Evolutionary conservation across 2,113 vertebrate species (phyloP).

Genomic region (Cyprinodon tularosa): DNA sequence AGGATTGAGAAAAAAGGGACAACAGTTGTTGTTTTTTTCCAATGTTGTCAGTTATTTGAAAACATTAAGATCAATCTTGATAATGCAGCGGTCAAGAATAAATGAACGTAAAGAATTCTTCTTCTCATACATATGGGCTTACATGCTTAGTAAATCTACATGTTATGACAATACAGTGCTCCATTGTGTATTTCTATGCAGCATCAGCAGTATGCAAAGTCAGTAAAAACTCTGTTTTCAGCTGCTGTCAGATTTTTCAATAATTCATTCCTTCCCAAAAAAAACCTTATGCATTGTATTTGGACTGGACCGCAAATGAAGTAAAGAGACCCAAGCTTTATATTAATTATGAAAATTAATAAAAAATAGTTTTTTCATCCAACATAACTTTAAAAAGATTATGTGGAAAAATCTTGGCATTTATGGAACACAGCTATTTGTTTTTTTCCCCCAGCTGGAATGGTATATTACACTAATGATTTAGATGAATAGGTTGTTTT

Average conservation of each 20-base stretch:
- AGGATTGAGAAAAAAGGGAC: background rate
- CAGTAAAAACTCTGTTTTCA: slow-evolving; percentile 20
- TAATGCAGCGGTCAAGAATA: slow-evolving; percentile 10
- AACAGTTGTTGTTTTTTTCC: background rate
- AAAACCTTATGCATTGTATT: slow-evolving; percentile 23
- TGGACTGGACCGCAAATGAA: slow-evolving; percentile 1
- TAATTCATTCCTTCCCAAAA: slow-evolving; percentile 31
- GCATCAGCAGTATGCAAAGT: slow-evolving; percentile 58
- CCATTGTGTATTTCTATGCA: slow-evolving; percentile 41
- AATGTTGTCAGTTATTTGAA: background rate
- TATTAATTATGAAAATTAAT: background rate
- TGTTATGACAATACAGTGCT: slow-evolving; percentile 46
- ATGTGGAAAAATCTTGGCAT: no score
- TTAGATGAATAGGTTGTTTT: no score
- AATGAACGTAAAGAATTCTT: background rate
- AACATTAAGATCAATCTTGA: background rate
- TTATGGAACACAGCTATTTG: no score
- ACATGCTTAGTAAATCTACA: slow-evolving; percentile 37
- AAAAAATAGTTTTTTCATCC: background rate
- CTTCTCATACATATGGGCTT: slow-evolving; percentile 28
- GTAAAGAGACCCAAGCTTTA: slow-evolving; percentile 7
- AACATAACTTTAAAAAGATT: no score
- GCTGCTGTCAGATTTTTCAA: slow-evolving; percentile 28
- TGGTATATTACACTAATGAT: no score
- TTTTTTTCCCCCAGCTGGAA: no score